Evolutionary conservation across 2,113 vertebrate genomes (phyloP).

Genomic region (Callipepla californica): DNA sequence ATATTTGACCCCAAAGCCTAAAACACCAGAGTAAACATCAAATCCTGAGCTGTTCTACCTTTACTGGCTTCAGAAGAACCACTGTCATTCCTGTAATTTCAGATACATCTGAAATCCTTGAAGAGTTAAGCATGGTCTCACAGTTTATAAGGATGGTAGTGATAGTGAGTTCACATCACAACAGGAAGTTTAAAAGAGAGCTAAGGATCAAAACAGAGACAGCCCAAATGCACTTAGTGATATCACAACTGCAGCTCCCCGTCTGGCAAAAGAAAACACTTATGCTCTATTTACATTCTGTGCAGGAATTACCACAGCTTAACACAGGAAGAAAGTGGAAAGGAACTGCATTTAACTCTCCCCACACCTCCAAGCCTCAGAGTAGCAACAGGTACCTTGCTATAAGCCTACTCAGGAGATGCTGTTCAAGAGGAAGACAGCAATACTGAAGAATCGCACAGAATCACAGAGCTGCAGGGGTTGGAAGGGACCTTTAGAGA

Average conservation of each 20-base stretch:
- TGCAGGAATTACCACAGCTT: background rate
- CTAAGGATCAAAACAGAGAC: background rate
- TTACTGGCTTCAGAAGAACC: background rate
- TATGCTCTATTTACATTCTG: background rate
- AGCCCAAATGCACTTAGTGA: background rate
- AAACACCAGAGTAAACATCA: background rate
- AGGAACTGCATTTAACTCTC: background rate
- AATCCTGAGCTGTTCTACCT: background rate
- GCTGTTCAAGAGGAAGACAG: background rate
- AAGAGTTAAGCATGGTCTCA: background rate
- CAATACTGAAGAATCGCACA: background rate
- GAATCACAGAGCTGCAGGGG: too few relatives aligned
- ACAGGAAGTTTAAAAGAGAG: background rate
- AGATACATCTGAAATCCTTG: background rate
- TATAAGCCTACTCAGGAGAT: background rate
- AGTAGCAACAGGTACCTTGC: background rate
- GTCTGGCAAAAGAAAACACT: background rate
- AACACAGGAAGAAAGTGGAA: background rate
- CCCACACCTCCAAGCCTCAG: background rate
- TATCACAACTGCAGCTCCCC: background rate
- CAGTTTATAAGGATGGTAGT: background rate
- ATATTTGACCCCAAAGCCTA: background rate
- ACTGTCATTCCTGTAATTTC: background rate
- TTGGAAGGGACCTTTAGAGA: too few relatives aligned
- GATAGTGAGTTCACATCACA: fast-evolving